Percentiles rank a stretch among this genome's conserved stretches.
Evolutionary conservation across 2,113 vertebrate species (phyloP).

Genomic region (Poicephalus gulielmi): DNA sequence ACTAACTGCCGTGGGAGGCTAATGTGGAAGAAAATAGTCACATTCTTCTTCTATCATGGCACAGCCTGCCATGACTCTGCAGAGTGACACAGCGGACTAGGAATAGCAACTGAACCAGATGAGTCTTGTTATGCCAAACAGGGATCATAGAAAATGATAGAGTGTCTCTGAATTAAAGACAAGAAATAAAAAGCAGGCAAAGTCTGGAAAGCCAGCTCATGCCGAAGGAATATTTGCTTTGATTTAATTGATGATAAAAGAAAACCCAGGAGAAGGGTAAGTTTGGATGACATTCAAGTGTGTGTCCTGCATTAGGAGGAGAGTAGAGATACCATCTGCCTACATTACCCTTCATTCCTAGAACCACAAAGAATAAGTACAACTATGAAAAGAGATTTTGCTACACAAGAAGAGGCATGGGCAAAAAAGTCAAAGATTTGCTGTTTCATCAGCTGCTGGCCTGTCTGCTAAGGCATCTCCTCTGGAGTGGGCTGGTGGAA

Average conservation of each 20-base stretch:
- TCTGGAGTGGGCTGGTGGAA: neutral
- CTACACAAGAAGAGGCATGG: neutral
- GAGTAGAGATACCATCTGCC: constrained; percentile 64
- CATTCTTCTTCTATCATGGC: neutral
- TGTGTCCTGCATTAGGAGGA: constrained; percentile 57
- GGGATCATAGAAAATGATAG: neutral
- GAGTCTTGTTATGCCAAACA: neutral
- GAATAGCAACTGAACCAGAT: neutral
- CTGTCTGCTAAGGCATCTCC: neutral
- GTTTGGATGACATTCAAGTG: constrained; percentile 67
- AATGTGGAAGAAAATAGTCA: neutral
- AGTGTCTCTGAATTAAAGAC: neutral
- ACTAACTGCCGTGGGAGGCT: neutral
- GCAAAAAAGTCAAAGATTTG: constrained; percentile 15
- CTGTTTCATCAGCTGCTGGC: neutral
- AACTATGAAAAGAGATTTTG: constrained; percentile 2
- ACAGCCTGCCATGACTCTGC: constrained; percentile 32
- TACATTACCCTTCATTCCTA: constrained; percentile 38
- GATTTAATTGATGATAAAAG: constrained; percentile 64
- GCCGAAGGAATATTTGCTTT: constrained; percentile 28
- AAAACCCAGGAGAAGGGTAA: constrained; percentile 57
- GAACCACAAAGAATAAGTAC: neutral
- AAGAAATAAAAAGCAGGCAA: neutral
- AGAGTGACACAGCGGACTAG: neutral
- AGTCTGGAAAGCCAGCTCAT: constrained; percentile 20